Conservation (phyloP, 1,140 invertebrate genomes). For the Pemphigus obesinymphae region DNA sequence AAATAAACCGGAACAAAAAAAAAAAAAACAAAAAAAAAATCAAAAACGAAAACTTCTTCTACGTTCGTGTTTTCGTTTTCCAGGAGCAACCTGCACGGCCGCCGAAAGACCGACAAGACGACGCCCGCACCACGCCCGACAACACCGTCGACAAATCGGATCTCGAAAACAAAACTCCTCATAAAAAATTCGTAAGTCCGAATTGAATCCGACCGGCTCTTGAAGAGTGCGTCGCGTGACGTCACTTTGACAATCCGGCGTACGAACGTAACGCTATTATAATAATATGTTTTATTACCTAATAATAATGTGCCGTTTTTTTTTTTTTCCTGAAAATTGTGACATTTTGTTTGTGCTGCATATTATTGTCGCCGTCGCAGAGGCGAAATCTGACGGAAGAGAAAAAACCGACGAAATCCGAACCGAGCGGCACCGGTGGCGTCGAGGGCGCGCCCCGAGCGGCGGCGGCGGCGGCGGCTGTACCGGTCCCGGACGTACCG, state of each 20-base stretch:
- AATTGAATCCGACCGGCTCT: too few species aligned
- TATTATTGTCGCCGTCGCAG: not conserved
- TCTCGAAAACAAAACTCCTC: slow-evolving; percentile 33
- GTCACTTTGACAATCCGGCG: not conserved
- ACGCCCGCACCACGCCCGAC: too few species aligned
- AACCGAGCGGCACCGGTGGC: not conserved
- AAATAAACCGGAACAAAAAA: too few species aligned
- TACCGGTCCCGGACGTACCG: too few species aligned
- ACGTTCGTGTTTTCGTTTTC: slow-evolving; percentile 36
- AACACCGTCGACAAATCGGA: not conserved
- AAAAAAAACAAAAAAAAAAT: too few species aligned
- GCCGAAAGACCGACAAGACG: too few species aligned
- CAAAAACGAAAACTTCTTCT: too few species aligned
- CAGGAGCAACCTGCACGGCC: not conserved
- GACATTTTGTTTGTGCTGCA: not conserved
- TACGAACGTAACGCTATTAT: not conserved
- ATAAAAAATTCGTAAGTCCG: slow-evolving; percentile 37
- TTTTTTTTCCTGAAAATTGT: too few species aligned
- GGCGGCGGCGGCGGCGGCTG: not conserved
- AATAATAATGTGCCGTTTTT: too few species aligned
- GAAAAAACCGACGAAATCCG: not conserved
- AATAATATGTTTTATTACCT: too few species aligned
- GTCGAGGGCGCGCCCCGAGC: not conserved
- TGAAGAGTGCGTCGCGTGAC: not conserved
- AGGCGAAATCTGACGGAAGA: slow-evolving; percentile 18